Conservation (phyloP, 2,113 vertebrate genomes). For the Neomonachus schauinslandi region DNA sequence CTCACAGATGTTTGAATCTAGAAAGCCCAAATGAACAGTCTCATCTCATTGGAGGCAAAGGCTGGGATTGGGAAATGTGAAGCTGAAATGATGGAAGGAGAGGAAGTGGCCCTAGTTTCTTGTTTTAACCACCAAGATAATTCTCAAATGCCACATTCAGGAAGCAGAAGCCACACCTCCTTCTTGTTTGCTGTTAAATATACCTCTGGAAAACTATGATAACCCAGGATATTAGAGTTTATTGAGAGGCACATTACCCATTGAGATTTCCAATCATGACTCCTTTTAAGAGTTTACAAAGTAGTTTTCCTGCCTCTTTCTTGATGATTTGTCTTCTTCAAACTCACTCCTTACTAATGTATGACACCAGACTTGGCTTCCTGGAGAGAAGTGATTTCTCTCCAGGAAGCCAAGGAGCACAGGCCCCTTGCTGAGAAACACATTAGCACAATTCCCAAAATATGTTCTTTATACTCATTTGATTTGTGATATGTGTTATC, state of each 20-base stretch:
- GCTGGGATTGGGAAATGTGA: background rate
- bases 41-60: background rate
- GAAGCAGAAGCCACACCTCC: background rate
- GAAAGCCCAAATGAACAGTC: background rate
- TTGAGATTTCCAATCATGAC: background rate
- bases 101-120: background rate
- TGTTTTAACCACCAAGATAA: background rate
- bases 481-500: conserved; percentile 61
- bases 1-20: background rate
- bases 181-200: background rate
- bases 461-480: conserved; percentile 44
- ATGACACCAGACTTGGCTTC: conserved; percentile 11
- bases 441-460: conserved; percentile 62
- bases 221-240: background rate
- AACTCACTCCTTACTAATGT: background rate
- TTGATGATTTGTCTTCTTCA: conserved; percentile 43
- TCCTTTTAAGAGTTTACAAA: conserved; percentile 45
- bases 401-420: conserved; percentile 18
- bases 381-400: conserved; percentile 55
- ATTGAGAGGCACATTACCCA: background rate
- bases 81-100: background rate
- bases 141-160: background rate
- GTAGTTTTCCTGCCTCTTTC: conserved; percentile 8
- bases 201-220: background rate
- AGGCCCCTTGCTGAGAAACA: conserved; percentile 58